Evolutionary conservation across 2,113 vertebrate genomes (phyloP), one percentile per base, ranked within the genome.

Genomic region (Mastomys coucha): DNA sequence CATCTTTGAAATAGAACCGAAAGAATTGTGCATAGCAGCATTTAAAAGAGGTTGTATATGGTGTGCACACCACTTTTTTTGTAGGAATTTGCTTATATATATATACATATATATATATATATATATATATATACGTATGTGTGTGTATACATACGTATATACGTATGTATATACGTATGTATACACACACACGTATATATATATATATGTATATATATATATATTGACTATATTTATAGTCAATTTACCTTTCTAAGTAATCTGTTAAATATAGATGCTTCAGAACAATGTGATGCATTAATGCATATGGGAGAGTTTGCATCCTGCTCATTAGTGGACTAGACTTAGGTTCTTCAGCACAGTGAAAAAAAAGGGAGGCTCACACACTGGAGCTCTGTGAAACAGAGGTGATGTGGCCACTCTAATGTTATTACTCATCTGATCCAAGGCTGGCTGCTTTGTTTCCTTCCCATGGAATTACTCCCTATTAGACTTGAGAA

Each of bases 381-480:
- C 33, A 69, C 14, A 45, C 14, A 2, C 20, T 1, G 0, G 17
- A 1, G 10, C 0, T 51, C 4, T 24, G 58, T 70, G 75, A 24
- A 39, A 89, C 24, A 31, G 36, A 24, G 51, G 19, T 72, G 28
- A 56, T 33, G 49, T 42, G 56, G 53, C 36, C 8, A 10, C 26
- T 77, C 36, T 51, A 60, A 72, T 60, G 60, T 24, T 77, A 51
- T n/a, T 80, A 88, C 73, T 80, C 36, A 33, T 78, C 60, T 87
- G 53, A 78, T 42, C 86, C 69, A 87, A 80, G 69, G 7, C 11
- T 28, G 67, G 9, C 58, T 53, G 31, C 28, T 3, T 65, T 28
- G 67, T 85, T 95, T 91, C 6, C 51, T 96, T 75, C 26, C 67
- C 14, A 91, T 60, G 69, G 89, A 51, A 51, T 91, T 28, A 72